Evolutionary conservation across 2,888 invertebrate genomes (phyloP).

Genomic region (Aporophyla nigra): DNA sequence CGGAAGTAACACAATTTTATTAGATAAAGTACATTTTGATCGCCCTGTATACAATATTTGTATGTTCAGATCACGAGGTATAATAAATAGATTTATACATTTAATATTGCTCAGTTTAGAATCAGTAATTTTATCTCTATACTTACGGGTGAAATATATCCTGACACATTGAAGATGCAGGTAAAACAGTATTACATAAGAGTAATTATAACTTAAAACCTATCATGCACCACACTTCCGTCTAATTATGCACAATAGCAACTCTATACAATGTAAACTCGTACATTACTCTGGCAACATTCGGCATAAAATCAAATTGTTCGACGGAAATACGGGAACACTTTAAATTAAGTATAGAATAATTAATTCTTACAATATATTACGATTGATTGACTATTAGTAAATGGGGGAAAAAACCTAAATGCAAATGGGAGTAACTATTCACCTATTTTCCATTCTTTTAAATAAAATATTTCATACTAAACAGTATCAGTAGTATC

Average conservation of each 20-base stretch:
- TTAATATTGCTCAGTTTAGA: conserved; percentile 80
- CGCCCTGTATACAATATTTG: conserved; percentile 79
- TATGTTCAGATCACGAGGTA: conserved; percentile 80
- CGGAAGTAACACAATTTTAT: conserved; percentile 70
- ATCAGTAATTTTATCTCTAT: conserved; percentile 64
- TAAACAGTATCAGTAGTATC: conserved; percentile 80
- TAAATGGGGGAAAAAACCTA: conserved; percentile 79
- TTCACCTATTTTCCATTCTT: conserved; percentile 79
- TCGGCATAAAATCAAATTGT: conserved; percentile 71
- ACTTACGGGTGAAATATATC: conserved; percentile 64
- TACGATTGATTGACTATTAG: conserved; percentile 78
- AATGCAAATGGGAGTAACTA: conserved; percentile 83
- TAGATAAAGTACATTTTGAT: conserved; percentile 79
- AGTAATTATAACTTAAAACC: conserved; percentile 77
- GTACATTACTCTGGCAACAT: conserved; percentile 76
- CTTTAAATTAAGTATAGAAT: conserved; percentile 73
- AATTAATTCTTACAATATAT: conserved; percentile 74
- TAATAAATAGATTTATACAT: conserved; percentile 70
- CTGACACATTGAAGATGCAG: conserved; percentile 68
- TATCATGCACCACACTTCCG: conserved; percentile 74
- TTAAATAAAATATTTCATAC: conserved; percentile 78
- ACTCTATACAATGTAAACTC: conserved; percentile 60
- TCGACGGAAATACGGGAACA: conserved; percentile 80
- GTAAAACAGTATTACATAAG: conserved; percentile 74
- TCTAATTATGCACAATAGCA: conserved; percentile 67